These are phyloP conservation scores for Tiaroga cobitis DNA, from an alignment of 2,797 vertebrate species.

Conservation along the genomic window DNA sequence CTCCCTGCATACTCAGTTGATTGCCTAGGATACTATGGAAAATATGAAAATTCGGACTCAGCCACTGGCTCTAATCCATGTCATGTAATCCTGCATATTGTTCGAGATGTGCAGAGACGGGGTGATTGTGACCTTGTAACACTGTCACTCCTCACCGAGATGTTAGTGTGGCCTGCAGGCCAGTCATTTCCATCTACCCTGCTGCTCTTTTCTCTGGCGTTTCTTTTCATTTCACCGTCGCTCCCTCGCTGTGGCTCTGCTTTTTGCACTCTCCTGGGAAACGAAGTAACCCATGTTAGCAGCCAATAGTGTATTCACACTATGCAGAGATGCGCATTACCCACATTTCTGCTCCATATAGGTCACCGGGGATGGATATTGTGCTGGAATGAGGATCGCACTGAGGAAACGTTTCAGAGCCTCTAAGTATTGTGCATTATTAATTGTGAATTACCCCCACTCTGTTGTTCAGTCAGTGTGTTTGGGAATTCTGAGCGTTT, in stretches of 20 bases:
- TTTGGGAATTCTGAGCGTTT: background rate
- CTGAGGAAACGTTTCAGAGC: background rate
- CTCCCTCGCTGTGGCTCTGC: slow-evolving; percentile 3
- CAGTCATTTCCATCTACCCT: slow-evolving; percentile 1
- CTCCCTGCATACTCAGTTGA: background rate
- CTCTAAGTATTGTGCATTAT: background rate
- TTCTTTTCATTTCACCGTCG: background rate
- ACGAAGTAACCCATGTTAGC: slow-evolving; percentile 12
- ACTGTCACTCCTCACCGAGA: slow-evolving; percentile 23
- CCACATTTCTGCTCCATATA: slow-evolving; percentile 31
- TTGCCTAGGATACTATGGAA: background rate
- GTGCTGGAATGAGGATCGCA: slow-evolving; percentile 5
- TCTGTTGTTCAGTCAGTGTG: background rate
- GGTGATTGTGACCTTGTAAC: slow-evolving; percentile 33
- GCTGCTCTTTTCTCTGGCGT: slow-evolving; percentile 12
- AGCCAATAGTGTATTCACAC: background rate
- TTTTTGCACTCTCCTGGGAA: slow-evolving; percentile 27
- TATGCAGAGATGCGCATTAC: background rate
- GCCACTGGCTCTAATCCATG: background rate
- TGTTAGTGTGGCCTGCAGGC: slow-evolving; percentile 9
- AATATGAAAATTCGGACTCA: background rate
- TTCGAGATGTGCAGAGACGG: slow-evolving; percentile 14
- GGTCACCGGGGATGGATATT: slow-evolving; percentile 26
- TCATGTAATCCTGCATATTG: slow-evolving; percentile 8
- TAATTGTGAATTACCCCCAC: background rate